phyloP scores from a whole-genome alignment of 1,140 invertebrate genomes.

The Lordiphosa collinella region DNA sequence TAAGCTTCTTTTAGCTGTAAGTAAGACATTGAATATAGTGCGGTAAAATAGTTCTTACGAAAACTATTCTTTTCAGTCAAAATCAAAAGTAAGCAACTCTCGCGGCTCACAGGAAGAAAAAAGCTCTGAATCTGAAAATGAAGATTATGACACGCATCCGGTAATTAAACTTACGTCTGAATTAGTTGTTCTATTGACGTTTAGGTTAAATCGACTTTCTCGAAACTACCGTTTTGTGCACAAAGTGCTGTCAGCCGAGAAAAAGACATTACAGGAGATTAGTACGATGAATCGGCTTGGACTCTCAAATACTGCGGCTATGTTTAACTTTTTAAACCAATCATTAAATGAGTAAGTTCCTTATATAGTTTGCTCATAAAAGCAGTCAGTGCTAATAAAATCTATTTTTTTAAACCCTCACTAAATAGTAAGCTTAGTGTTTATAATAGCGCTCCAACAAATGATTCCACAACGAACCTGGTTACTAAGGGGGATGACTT shows the following conservation, averaged over 20 bases:
- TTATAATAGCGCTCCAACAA: not conserved
- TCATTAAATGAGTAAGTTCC: constrained; percentile 50
- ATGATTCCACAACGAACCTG: not conserved
- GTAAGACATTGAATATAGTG: not conserved
- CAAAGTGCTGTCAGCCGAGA: constrained; percentile 55
- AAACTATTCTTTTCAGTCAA: constrained; percentile 16
- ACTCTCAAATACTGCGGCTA: constrained; percentile 61
- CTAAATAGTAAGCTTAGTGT: constrained; percentile 21
- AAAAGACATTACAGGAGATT: constrained; percentile 62
- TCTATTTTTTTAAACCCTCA: not conserved
- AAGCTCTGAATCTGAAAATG: constrained; percentile 39
- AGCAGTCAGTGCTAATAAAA: not conserved
- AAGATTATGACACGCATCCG: constrained; percentile 43
- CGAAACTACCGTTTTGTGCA: constrained; percentile 62
- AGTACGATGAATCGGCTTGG: constrained; percentile 55
- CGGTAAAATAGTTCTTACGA: not conserved
- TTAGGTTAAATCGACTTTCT: constrained; percentile 47
- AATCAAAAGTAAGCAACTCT: constrained; percentile 1
- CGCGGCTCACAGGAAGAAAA: not conserved
- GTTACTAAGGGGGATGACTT: constrained; percentile 29
- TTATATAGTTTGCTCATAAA: not conserved
- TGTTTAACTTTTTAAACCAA: constrained; percentile 61
- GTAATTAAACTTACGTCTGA: constrained; percentile 40
- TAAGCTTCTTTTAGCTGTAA: constrained; percentile 30
- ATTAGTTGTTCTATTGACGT: constrained; percentile 40